Base-by-base conservation (phyloP, 2,888 invertebrate genomes). In the Ornithoptera priamus region DNA sequence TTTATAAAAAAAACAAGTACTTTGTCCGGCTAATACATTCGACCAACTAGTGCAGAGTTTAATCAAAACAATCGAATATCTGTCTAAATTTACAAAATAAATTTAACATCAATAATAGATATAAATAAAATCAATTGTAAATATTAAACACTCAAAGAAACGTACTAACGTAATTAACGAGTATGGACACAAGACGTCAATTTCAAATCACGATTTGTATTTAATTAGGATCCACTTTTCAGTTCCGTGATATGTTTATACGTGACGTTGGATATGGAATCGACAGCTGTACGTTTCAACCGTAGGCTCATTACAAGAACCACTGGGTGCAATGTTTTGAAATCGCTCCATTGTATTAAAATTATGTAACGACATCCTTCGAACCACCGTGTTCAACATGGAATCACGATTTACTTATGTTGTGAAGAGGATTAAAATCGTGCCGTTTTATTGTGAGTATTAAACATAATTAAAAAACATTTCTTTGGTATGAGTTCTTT, bases 341-440 rank as follows among this genome's bases (percentile, higher is more conserved):
- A 67, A 70, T 70, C 66, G 63, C 18, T 60, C 67, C 67, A 70
- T 70, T 70, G 67, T 70, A 70, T 70, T 70, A 64, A 70, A 70
- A 70, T 64, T 60, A 70, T 57, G 60, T 56, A 70, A 67, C 63
- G 36, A 53, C 39, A 42, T 64, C 56, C 46, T 70, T 61, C 36
- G 22, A 59, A 67, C 59, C 59, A 67, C 56, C 42, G 63, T 60
- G 60, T 46, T 67, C 50, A 67, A 63, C 60, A 30, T 39, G 42
- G 63, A 22, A 24, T 64, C 67, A 70, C 60, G 60, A 64, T 59
- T 62, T 58, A 58, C 17, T 4, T n/a, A 15, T 24, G 56, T 61
- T n/a, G 7, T 42, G 68, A n/a, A 36, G 58, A 59, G 10, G 24
- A 17, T 17, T n/a, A 8, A 10, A 6, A 58, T 57, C 50, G 24